Percentiles rank a stretch among this genome's conserved stretches.
phyloP scores from a whole-genome alignment of 2,797 vertebrate species.

The Leptatherina wallacei region DNA sequence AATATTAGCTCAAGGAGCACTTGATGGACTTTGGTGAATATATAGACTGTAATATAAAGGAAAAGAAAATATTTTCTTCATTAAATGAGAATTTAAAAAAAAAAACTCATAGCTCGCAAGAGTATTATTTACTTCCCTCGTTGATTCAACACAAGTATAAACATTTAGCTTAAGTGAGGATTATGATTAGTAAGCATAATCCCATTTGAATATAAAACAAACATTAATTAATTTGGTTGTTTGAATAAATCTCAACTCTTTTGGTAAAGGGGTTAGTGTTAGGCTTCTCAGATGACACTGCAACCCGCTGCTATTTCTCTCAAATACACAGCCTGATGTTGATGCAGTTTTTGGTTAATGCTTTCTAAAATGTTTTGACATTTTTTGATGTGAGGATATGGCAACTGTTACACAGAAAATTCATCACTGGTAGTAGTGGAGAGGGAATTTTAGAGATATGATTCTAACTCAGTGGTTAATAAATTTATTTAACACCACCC shows the following conservation, averaged over 20 bases:
- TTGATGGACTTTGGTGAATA: neutral
- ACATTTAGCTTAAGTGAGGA: neutral
- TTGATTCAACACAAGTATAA: neutral
- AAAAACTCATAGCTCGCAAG: neutral
- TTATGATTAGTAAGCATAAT: constrained; percentile 10
- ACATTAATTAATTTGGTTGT: constrained; percentile 10
- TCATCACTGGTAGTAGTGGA: constrained; percentile 4
- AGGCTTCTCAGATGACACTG: neutral
- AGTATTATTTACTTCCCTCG: neutral
- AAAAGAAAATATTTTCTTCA: neutral
- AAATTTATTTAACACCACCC: constrained; percentile 1
- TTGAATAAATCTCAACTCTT: neutral
- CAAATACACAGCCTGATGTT: neutral
- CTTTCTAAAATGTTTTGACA: constrained; percentile 25
- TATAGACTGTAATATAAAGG: neutral
- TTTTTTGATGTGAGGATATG: neutral
- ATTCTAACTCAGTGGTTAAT: neutral
- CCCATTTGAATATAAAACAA: neutral
- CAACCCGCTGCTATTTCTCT: constrained; percentile 13
- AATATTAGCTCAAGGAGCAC: neutral
- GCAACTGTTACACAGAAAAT: constrained; percentile 23
- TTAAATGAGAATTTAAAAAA: neutral
- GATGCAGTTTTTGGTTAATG: neutral
- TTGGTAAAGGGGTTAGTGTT: too few relatives aligned
- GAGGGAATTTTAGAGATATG: constrained; percentile 17